Conservation (phyloP, 1,140 invertebrate species). For the Drosophila ogumai region DNA sequence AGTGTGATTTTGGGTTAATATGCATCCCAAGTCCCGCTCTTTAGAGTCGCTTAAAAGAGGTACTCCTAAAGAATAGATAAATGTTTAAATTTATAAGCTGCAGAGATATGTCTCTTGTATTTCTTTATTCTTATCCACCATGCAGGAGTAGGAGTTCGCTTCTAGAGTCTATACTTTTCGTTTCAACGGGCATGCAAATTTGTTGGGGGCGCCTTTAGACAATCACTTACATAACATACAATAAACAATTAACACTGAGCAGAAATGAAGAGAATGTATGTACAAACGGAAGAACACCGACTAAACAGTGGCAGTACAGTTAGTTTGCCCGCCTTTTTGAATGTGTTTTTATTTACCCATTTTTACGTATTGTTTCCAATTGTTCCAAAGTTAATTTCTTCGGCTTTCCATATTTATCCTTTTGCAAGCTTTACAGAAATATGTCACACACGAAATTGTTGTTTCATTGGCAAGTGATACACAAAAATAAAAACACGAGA, state of each 20-base stretch:
- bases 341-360: constrained; percentile 90
- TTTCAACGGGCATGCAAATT: constrained; percentile 55
- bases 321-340: constrained; percentile 39
- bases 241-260: constrained; percentile 42
- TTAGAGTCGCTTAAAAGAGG: neutral
- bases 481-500: constrained; percentile 37
- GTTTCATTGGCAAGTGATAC: constrained; percentile 41
- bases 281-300: constrained; percentile 60
- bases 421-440: constrained; percentile 93
- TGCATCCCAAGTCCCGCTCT: neutral
- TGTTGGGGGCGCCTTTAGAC: constrained; percentile 42
- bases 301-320: constrained; percentile 62
- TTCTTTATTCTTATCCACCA: neutral
- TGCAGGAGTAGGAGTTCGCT: constrained; percentile 7
- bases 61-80: neutral
- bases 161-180: constrained; percentile 14
- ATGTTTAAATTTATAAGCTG: neutral
- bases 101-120: too few species aligned
- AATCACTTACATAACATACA: constrained; percentile 41
- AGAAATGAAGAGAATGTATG: constrained; percentile 42
- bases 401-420: constrained; percentile 94
- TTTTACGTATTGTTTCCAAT: constrained; percentile 93
- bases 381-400: constrained; percentile 94
- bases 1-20: constrained; percentile 3
- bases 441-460: constrained; percentile 76